Evolutionary conservation across 92 coral and sea anemone species (phyloP).

Genomic region (Siderastrea radians): DNA sequence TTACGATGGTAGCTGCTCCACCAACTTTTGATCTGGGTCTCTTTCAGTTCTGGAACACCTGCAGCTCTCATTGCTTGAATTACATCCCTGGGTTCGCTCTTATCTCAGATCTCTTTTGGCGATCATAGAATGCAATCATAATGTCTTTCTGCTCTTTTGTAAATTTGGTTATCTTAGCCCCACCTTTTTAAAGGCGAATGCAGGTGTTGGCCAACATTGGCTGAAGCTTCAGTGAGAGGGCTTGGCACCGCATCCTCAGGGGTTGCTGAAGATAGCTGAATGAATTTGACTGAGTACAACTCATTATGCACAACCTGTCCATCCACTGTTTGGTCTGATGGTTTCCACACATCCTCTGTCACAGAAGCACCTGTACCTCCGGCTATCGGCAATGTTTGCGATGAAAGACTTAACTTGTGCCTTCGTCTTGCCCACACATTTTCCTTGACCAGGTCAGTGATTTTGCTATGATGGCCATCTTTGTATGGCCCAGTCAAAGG

Average conservation of each 20-base stretch:
- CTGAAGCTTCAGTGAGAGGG: not conserved
- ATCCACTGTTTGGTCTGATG: not conserved
- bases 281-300: slow-evolving; percentile 13
- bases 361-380: slow-evolving; percentile 33
- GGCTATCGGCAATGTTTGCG: not conserved
- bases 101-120: too few relatives aligned
- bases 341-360: slow-evolving; percentile 6
- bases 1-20: too few relatives aligned
- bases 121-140: too few relatives aligned
- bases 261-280: slow-evolving; percentile 1
- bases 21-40: too few relatives aligned
- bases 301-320: not conserved
- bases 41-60: too few relatives aligned
- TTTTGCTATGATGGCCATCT: slow-evolving; percentile 13
- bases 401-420: slow-evolving; percentile 12
- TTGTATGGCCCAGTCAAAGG: not conserved
- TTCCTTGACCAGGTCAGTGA: slow-evolving; percentile 37
- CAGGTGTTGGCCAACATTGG: too few relatives aligned
- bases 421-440: slow-evolving; percentile 12
- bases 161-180: too few relatives aligned
- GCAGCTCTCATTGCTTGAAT: too few relatives aligned
- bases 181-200: too few relatives aligned
- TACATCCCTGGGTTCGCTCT: too few relatives aligned
- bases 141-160: too few relatives aligned
- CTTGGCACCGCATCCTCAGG: not conserved